These are phyloP conservation scores for Hemitrygon akajei DNA, from an alignment of 2,797 vertebrate genomes.

Conservation along the genomic window DNA sequence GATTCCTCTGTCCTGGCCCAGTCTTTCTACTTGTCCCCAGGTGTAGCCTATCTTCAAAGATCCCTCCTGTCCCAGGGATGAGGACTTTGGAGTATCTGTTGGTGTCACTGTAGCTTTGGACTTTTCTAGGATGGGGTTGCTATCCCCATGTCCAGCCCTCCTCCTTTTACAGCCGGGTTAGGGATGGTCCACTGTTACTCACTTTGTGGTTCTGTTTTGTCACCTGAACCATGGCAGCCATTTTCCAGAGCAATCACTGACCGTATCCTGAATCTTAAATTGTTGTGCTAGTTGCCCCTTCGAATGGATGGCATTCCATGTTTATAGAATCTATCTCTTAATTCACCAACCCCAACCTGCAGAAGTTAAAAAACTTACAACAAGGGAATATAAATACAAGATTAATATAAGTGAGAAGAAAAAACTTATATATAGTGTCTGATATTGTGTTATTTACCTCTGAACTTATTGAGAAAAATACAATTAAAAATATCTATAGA, in stretches of 20 bases:
- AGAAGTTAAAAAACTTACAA: background rate
- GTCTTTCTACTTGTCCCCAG: no score
- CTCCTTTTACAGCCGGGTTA: no score
- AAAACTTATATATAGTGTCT: background rate
- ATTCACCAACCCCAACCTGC: background rate
- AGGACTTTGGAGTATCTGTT: no score
- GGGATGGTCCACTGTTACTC: no score
- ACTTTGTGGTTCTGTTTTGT: background rate
- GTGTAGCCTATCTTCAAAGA: no score
- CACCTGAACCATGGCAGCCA: background rate
- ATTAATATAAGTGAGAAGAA: background rate
- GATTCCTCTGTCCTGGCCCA: no score
- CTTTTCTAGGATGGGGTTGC: no score
- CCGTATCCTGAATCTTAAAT: background rate
- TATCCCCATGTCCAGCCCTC: no score
- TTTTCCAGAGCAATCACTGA: background rate
- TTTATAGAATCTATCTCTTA: background rate
- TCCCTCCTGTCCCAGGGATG: no score
- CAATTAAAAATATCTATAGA: background rate
- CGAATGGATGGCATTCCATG: conserved; percentile 49
- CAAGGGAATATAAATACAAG: background rate
- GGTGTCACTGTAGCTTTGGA: no score
- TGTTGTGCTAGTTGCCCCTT: conserved; percentile 49
- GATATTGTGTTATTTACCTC: background rate
- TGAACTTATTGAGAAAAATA: background rate